Evolutionary conservation across 1,140 invertebrate genomes (phyloP), one percentile per base, ranked within the genome.

Genomic region (Lysiphlebus fabarum): DNA sequence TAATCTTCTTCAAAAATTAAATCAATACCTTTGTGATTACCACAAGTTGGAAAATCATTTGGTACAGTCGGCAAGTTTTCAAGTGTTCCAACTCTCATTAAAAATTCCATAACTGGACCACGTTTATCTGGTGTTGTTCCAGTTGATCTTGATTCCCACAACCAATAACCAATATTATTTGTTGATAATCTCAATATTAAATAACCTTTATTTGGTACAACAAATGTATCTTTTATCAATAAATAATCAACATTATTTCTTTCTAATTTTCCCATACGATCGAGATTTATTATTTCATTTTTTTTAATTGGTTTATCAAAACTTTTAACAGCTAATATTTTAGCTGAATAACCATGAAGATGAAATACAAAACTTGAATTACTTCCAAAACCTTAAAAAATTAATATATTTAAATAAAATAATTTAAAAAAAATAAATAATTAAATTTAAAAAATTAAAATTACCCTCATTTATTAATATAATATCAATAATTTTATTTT

Each of bases 211-310:
- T 67, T 70, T 7, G 73, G 73, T 0, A 73, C 65, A 8, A 67
- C 61, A 8, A 75, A 70, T n/a, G 68, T 70, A 53, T 75, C 72
- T 33, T 72, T 74, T 7, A 34, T 60, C 0, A 62, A 57, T 6
- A 68, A 66, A 61, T 68, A 66, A 61, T 68, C 62, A 7, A 70
- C 44, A 6, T 80, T 62, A 61, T 82, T 81, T 47, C 78, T 65
- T 14, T 62, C 43, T 11, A 85, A 69, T 9, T 70, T 61, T 12
- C 78, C 77, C 37, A 71, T 62, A 2, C 50, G 45, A 45, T 83
- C 72, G 42, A 82, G 55, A 11, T 53, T 48, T 17, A 65, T 50
- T 36, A 71, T 60, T 14, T 69, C 61, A 9, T 67, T 48, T 58
- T 63, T 70, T 7, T 50, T 64, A 17, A 73, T 62, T 8, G 71